Evolutionary conservation across 2,113 vertebrate species (phyloP), one percentile per base, ranked within the genome.

Genomic region (Coptodon rendalli): DNA sequence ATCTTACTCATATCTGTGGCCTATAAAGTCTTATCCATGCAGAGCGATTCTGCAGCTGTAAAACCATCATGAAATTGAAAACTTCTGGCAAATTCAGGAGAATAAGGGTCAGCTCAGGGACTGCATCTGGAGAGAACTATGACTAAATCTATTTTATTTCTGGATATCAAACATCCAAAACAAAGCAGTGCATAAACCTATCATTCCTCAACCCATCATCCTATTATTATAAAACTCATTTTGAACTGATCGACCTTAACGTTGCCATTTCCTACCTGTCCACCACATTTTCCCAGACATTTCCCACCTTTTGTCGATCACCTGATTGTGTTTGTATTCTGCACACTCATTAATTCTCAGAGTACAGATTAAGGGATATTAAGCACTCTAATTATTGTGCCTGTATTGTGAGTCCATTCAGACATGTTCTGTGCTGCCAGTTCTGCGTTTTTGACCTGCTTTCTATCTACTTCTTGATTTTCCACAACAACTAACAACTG

Each of bases 1-100:
- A 85, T 90, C 88, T 66, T 54, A 66, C 52, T 93, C 86, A 91
- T 89, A 87, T 91, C 91, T 86, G 56, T 56, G 81, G 13, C 57
- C 89, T 52, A 63, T 16, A 54, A 82, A 87, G 45, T 89, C 85
- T 59, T 87, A 88, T 89, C 81, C 81, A 71, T 19, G 13, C 81
- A 71, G 52, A 81, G 66, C 2, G 1, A 83, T 24, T 7, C 52
- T 2, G 24, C 82, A 27, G 84, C 80, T 38, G 57, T 63, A 52
- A 53, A 87, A 11, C 8, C 6, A 4, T 57, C 38, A 8, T 63
- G 45, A 89, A 79, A 90, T 81, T 84, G 84, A 92, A 91, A 71
- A 45, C 84, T 86, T 76, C 63, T 3, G 2, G 14, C 10, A 63
- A 73, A 89, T 83, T 34, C 4, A 17, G 14, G 66, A 61, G 52